phyloP scores from a whole-genome alignment of 2,113 vertebrate genomes.

The Rhodinocichla rosea region DNA sequence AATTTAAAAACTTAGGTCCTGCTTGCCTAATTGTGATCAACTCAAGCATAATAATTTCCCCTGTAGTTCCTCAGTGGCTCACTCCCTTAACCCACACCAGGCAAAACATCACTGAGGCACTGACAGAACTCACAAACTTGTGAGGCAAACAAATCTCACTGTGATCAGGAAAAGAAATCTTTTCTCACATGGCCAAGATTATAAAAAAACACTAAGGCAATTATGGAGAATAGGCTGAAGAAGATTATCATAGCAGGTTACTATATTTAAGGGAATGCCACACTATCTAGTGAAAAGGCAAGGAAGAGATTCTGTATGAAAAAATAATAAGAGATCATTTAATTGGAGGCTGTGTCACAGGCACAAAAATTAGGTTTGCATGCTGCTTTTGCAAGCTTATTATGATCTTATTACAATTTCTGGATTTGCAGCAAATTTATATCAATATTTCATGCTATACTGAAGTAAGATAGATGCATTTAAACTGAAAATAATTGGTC shows the following conservation, averaged over 20 bases:
- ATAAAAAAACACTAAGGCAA: neutral
- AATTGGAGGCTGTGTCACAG: neutral
- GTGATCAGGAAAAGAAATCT: neutral
- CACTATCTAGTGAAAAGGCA: neutral
- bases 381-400: conserved; percentile 16
- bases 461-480: conserved; percentile 20
- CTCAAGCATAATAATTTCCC: neutral
- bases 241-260: neutral
- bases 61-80: neutral
- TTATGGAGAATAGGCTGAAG: neutral
- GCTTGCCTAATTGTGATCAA: neutral
- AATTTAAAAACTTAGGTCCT: neutral
- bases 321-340: neutral
- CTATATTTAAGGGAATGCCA: neutral
- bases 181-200: neutral
- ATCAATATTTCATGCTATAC: conserved; percentile 46
- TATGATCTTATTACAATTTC: neutral
- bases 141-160: neutral
- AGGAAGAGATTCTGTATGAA: neutral
- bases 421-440: conserved; percentile 12
- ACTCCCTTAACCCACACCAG: neutral
- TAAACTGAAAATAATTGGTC: conserved; percentile 33
- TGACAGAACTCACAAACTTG: neutral
- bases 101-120: neutral
- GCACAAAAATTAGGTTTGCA: conserved; percentile 24